Evolutionary conservation across 2,888 invertebrate genomes (phyloP), one percentile per base, ranked within the genome.

Genomic region (Caenorhabditis virilis): DNA sequence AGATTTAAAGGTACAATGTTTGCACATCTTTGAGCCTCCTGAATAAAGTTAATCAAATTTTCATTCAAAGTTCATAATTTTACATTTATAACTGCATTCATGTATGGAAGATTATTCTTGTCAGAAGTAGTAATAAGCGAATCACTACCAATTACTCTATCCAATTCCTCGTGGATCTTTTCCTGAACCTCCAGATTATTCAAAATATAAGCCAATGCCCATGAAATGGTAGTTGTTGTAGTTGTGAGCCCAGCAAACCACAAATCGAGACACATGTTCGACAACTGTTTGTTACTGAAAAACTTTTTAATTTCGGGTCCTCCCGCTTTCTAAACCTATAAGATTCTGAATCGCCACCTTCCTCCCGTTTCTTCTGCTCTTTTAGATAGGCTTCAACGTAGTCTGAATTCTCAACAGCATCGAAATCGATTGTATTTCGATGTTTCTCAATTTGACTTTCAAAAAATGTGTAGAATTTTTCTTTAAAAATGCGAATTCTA

Each of bases 81-180:
- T 25, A 55, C 61, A 57, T 66, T 72, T 27, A 75, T 54, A 26
- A 75, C 59, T 3, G 75, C 74, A 18, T 56, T 51, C 36, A 61
- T 56, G 39, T 72, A 74, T n/a, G 59, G 54, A 2, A 75, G 55
- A n/a, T 49, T 41, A 26, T 52, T 60, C 49, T 74, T 74, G 48
- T 75, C 75, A 27, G 61, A 55, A 13, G 57, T 67, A 0, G 62
- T 68, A n/a, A 76, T 58, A 9, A 69, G 38, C 16, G 74, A 23
- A 30, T 61, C 65, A 25, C 47, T 38, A 36, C 67, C 74, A 15
- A 75, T 65, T 1, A 72, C 72, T 18, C 58, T 49, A 33, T 72
- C 63, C 43, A 75, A 35, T 36, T 75, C 75, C 6, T 53, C 57
- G 22, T 75, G 69, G 11, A 75, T 39, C 25, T 74, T 72, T n/a